A percentile compares a stretch with the other conserved stretches of the same genome.
phyloP scores from a whole-genome alignment of 1,140 invertebrate species.

The Palaemon carinicauda region DNA sequence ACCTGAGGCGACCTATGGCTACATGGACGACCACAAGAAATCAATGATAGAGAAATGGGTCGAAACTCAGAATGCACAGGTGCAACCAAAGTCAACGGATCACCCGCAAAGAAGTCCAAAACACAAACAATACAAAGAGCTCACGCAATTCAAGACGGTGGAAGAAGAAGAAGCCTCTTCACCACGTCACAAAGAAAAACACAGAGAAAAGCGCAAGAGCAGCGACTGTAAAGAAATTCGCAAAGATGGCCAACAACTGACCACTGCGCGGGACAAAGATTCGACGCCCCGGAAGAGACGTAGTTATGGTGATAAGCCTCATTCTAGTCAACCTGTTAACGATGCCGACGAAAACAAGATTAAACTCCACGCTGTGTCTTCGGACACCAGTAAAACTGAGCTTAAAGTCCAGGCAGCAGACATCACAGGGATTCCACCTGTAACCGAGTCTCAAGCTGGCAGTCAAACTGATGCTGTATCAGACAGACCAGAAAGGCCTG shows the following conservation, averaged over 20 bases:
- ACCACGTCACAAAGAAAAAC: slow-evolving; percentile 54
- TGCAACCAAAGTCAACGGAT: slow-evolving; percentile 49
- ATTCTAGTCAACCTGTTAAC: not conserved
- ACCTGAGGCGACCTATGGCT: slow-evolving; percentile 73
- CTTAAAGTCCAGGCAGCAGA: not conserved
- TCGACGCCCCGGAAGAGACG: slow-evolving; percentile 44
- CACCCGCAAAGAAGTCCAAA: slow-evolving; percentile 49
- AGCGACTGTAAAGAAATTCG: slow-evolving; percentile 48
- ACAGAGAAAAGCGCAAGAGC: slow-evolving; percentile 62
- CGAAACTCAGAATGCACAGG: slow-evolving; percentile 75
- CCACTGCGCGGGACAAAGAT: slow-evolving; percentile 37
- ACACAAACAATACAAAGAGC: slow-evolving; percentile 69
- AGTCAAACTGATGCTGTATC: slow-evolving; percentile 17
- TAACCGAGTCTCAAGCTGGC: not conserved
- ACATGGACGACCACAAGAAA: slow-evolving; percentile 90
- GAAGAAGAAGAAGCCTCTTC: slow-evolving; percentile 63
- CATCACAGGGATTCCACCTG: not conserved
- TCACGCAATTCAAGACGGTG: slow-evolving; percentile 73
- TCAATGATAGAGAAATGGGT: slow-evolving; percentile 94
- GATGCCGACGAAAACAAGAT: slow-evolving; percentile 34
- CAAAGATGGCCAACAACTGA: slow-evolving; percentile 24
- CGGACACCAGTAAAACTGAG: slow-evolving; percentile 18
- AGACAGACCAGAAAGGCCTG: not conserved
- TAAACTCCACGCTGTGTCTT: not conserved
- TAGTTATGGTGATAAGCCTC: slow-evolving; percentile 53